Evolutionary conservation across 1,140 invertebrate species (phyloP).

Genomic region (Orius laevigatus): DNA sequence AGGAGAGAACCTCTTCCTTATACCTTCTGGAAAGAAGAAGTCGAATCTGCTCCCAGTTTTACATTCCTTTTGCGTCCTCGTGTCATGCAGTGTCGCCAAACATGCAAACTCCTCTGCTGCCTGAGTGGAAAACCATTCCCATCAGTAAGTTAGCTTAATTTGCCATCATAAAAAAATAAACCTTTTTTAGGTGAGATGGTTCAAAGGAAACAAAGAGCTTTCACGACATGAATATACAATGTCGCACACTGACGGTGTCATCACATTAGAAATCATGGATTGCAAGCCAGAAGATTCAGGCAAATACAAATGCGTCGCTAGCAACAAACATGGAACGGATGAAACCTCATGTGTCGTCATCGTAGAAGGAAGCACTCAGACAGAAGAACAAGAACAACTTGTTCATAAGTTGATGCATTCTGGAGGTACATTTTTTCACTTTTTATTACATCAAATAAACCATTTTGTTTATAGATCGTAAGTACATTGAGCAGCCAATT

Average conservation of each 20-base stretch:
- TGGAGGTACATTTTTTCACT: constrained; percentile 38
- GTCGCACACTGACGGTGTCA: constrained; percentile 79
- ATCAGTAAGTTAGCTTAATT: constrained; percentile 42
- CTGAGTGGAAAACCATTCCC: constrained; percentile 86
- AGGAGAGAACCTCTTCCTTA: constrained; percentile 65
- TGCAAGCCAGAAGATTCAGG: constrained; percentile 89
- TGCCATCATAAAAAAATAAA: neutral
- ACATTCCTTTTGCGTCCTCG: constrained; percentile 94
- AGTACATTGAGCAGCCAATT: constrained; percentile 62
- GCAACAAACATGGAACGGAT: constrained; percentile 79
- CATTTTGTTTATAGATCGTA: constrained; percentile 39
- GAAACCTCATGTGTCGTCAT: constrained; percentile 92
- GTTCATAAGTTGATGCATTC: constrained; percentile 75
- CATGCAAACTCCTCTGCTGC: constrained; percentile 94
- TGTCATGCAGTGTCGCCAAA: constrained; percentile 88
- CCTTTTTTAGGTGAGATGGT: constrained; percentile 53
- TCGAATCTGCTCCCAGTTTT: constrained; percentile 81
- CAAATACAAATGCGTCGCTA: constrained; percentile 85
- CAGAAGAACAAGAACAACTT: constrained; percentile 59
- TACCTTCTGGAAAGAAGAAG: constrained; percentile 76
- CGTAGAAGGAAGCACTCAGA: constrained; percentile 75
- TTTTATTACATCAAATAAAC: constrained; percentile 9
- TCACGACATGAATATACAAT: constrained; percentile 80
- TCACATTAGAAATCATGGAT: constrained; percentile 90
- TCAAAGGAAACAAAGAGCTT: constrained; percentile 81